phyloP scores from a whole-genome alignment of 37 sponge, comb jelly and placozoan species.

The Amphimedon queenslandica region DNA sequence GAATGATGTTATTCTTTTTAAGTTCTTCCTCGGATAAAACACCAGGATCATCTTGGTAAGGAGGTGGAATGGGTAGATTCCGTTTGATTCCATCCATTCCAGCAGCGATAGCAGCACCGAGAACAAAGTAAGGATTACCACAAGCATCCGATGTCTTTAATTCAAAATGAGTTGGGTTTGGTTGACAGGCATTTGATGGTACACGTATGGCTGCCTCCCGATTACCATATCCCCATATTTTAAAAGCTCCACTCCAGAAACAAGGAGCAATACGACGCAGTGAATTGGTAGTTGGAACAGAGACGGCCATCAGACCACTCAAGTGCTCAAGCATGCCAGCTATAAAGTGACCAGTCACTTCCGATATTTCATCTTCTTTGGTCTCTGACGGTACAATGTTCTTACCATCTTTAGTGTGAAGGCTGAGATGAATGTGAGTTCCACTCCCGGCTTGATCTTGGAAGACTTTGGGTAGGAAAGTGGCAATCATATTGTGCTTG shows the following conservation, averaged over 20 bases:
- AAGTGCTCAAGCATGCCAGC: slow-evolving; percentile 44
- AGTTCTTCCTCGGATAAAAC: slow-evolving; percentile 25
- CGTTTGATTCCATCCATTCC: slow-evolving; percentile 46
- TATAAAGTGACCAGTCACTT: slow-evolving; percentile 26
- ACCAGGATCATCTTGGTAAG: slow-evolving; percentile 17
- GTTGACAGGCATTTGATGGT: neutral
- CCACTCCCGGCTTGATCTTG: slow-evolving; percentile 37
- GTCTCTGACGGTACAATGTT: slow-evolving; percentile 17
- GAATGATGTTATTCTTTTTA: slow-evolving; percentile 5
- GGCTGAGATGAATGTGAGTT: slow-evolving; percentile 41
- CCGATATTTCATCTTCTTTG: slow-evolving; percentile 11
- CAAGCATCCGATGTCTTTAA: slow-evolving; percentile 25
- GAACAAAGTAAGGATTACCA: slow-evolving; percentile 42
- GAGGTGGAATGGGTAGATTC: slow-evolving; percentile 19
- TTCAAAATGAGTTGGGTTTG: slow-evolving; percentile 41
- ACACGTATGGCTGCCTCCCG: slow-evolving; percentile 36
- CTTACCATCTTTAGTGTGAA: slow-evolving; percentile 12
- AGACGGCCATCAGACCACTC: slow-evolving; percentile 28
- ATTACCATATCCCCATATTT: slow-evolving; percentile 35
- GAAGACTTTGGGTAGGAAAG: slow-evolving; percentile 39
- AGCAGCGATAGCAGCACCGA: slow-evolving; percentile 35
- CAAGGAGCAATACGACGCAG: slow-evolving; percentile 26
- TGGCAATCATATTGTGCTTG: slow-evolving; percentile 24
- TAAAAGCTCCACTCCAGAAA: slow-evolving; percentile 38
- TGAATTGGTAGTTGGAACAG: slow-evolving; percentile 35